Percentiles rank a stretch among this genome's conserved stretches.
Evolutionary conservation across 2,797 vertebrate genomes (phyloP).

Genomic region (Karalla daura): DNA sequence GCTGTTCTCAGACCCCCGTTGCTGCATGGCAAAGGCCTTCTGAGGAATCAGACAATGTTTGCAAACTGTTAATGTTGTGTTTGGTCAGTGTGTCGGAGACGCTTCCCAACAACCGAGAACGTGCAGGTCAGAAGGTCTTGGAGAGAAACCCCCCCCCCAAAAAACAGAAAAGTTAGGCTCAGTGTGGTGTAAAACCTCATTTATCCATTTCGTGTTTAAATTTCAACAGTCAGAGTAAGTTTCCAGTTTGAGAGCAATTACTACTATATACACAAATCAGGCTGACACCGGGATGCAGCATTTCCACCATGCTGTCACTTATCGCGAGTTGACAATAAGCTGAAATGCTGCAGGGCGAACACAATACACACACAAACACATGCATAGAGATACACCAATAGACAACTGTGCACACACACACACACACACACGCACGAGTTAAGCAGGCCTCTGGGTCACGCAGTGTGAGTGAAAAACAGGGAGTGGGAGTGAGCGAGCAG

Average conservation of each 20-base stretch:
- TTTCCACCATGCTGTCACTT: slow-evolving; percentile 76
- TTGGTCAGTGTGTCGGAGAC: slow-evolving; percentile 54
- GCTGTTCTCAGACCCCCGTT: slow-evolving; percentile 76
- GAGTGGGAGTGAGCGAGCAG: slow-evolving; percentile 78
- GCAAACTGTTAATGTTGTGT: slow-evolving; percentile 72
- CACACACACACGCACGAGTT: slow-evolving; percentile 57
- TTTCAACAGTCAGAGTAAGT: slow-evolving; percentile 41
- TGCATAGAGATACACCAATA: slow-evolving; percentile 47
- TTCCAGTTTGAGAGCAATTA: slow-evolving; percentile 70
- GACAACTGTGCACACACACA: slow-evolving; percentile 45
- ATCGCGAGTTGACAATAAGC: slow-evolving; percentile 76
- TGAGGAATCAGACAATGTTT: slow-evolving; percentile 73
- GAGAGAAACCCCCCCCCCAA: too few relatives aligned
- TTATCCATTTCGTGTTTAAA: slow-evolving; percentile 24
- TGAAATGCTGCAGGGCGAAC: slow-evolving; percentile 74
- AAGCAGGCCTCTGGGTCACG: slow-evolving; percentile 82
- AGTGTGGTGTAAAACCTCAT: neutral
- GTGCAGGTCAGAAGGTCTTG: neutral
- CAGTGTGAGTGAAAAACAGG: slow-evolving; percentile 80
- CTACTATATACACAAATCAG: slow-evolving; percentile 77
- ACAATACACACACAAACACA: slow-evolving; percentile 61
- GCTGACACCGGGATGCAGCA: slow-evolving; percentile 60
- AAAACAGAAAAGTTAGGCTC: neutral
- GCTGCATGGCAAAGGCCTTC: slow-evolving; percentile 77
- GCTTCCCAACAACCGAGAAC: slow-evolving; percentile 18